These are phyloP conservation scores for Phyllotreta cruciferae DNA, from an alignment of 2,888 invertebrate species.

Conservation along the genomic window DNA sequence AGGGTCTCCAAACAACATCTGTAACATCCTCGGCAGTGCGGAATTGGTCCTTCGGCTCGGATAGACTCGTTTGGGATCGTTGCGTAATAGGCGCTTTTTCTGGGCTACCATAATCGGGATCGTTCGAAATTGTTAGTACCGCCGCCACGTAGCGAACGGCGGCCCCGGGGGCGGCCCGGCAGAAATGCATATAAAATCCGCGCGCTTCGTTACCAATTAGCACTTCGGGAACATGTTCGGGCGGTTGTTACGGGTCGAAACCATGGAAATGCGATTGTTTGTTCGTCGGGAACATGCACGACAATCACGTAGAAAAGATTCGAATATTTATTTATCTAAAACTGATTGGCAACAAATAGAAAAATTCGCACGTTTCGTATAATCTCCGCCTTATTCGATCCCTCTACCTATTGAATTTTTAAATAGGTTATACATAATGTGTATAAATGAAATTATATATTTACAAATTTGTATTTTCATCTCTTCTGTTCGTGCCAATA, in stretches of 20 bases:
- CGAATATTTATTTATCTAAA: slow-evolving; percentile 3
- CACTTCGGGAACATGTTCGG: slow-evolving; percentile 16
- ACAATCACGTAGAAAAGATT: neutral
- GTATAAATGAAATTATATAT: too few relatives aligned
- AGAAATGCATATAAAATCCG: slow-evolving; percentile 15
- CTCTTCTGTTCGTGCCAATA: neutral
- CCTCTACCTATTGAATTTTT: too few relatives aligned
- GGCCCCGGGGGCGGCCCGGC: neutral
- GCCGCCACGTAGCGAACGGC: slow-evolving; percentile 10
- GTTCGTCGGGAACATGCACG: neutral
- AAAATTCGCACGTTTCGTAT: too few relatives aligned
- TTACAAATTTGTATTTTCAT: too few relatives aligned
- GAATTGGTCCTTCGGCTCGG: slow-evolving; percentile 18
- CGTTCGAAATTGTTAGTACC: slow-evolving; percentile 18
- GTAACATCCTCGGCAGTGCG: slow-evolving; percentile 8
- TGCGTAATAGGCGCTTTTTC: slow-evolving; percentile 25
- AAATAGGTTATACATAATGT: too few relatives aligned
- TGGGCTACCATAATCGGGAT: slow-evolving; percentile 23
- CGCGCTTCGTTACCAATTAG: slow-evolving; percentile 14
- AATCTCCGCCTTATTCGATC: too few relatives aligned
- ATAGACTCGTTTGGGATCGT: slow-evolving; percentile 14
- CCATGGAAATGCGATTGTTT: slow-evolving; percentile 13
- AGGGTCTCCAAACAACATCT: slow-evolving; percentile 10
- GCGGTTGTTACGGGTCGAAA: slow-evolving; percentile 4
- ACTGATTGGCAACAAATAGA: too few relatives aligned